phyloP scores from a whole-genome alignment of 2,888 invertebrate genomes.

The Proisotoma minuta region DNA sequence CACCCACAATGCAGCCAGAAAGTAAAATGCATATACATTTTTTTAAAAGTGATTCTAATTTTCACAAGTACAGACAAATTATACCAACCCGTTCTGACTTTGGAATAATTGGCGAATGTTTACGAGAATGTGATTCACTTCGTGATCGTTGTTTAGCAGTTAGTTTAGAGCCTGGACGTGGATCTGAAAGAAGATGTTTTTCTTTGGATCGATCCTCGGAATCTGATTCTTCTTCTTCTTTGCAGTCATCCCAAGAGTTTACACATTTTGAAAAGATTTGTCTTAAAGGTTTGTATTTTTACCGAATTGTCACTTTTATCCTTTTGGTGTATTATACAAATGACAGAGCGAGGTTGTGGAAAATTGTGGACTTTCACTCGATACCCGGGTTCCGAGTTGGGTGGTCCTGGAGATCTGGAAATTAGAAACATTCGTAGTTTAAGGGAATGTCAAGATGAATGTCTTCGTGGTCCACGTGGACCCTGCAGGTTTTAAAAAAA shows the following conservation, averaged over 20 bases:
- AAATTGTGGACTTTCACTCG: constrained; percentile 55
- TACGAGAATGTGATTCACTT: constrained; percentile 50
- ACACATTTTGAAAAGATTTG: constrained; percentile 54
- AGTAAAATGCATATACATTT: constrained; percentile 43
- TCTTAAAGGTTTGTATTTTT: constrained; percentile 49
- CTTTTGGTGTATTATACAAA: neutral
- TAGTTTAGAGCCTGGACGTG: constrained; percentile 50
- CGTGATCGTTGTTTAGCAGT: constrained; percentile 50
- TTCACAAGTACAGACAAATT: constrained; percentile 48
- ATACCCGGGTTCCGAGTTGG: constrained; percentile 54
- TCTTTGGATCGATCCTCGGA: constrained; percentile 51
- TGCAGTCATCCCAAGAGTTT: constrained; percentile 51
- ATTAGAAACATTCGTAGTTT: constrained; percentile 52
- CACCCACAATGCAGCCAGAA: constrained; percentile 49
- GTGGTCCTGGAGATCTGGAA: constrained; percentile 53
- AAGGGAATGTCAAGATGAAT: constrained; percentile 54
- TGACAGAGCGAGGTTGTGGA: constrained; percentile 51
- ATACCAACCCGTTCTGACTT: constrained; percentile 49
- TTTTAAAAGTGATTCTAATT: neutral
- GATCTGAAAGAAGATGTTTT: constrained; percentile 51
- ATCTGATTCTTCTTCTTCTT: constrained; percentile 49
- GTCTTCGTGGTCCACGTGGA: constrained; percentile 53
- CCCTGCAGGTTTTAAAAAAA: constrained; percentile 51
- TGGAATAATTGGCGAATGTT: constrained; percentile 51
- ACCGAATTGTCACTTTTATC: constrained; percentile 4